Percentiles rank a stretch among this genome's conserved stretches.
These are phyloP conservation scores for Dendroctonus ponderosae DNA, from an alignment of 1,140 invertebrate species.

Conservation along the genomic window DNA sequence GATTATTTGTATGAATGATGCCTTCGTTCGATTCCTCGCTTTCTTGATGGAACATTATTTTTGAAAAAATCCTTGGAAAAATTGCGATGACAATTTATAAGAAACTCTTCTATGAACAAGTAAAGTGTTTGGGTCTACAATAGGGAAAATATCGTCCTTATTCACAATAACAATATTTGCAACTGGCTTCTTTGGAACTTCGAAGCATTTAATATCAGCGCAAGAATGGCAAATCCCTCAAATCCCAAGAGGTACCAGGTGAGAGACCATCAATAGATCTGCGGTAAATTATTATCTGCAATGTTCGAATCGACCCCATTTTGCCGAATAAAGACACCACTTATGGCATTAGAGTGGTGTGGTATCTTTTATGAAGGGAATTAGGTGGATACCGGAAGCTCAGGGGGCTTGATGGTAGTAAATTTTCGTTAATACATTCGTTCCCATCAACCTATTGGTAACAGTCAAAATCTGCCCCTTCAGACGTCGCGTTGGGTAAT, in stretches of 20 bases:
- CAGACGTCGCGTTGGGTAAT: too few species aligned
- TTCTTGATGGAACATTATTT: too few species aligned
- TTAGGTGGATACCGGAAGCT: conserved; percentile 9
- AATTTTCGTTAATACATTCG: not conserved
- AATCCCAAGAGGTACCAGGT: conserved; percentile 18
- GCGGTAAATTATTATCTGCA: conserved; percentile 18
- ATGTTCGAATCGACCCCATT: conserved; percentile 1
- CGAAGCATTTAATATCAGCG: not conserved
- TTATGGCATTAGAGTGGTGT: conserved; percentile 18
- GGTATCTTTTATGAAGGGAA: conserved; percentile 17
- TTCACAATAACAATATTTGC: too few species aligned
- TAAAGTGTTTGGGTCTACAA: too few species aligned
- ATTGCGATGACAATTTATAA: too few species aligned
- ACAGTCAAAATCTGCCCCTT: too few species aligned
- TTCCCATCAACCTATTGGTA: not conserved
- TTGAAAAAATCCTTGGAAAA: too few species aligned
- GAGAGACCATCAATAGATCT: conserved; percentile 1
- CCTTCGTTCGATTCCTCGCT: too few species aligned
- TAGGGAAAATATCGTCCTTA: too few species aligned
- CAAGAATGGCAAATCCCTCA: conserved; percentile 5
- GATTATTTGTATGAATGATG: too few species aligned
- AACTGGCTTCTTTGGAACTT: not conserved
- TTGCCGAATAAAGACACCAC: conserved; percentile 21
- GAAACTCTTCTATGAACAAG: too few species aligned
- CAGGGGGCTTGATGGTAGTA: not conserved